phyloP scores from a whole-genome alignment of 2,113 vertebrate genomes.

The Amphiprion ocellaris region DNA sequence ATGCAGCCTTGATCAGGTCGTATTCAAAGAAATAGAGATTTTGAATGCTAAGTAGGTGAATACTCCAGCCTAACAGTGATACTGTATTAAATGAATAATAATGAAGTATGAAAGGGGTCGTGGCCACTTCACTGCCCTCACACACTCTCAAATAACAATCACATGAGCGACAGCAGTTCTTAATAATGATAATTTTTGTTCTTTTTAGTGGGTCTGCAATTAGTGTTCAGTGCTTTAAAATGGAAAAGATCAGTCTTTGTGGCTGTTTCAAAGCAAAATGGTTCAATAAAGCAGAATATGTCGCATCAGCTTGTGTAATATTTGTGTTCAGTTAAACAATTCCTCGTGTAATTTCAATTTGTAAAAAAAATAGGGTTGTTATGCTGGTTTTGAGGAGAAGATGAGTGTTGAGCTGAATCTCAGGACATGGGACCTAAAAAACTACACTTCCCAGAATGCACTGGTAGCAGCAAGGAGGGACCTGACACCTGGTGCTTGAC shows the following conservation, averaged over 20 bases:
- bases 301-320: background rate
- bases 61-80: slow-evolving; percentile 10
- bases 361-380: background rate
- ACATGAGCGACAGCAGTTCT: background rate
- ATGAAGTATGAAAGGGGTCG: slow-evolving; percentile 6
- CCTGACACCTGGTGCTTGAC: no score
- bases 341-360: background rate
- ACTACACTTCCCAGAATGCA: no score
- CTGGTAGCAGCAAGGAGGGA: no score
- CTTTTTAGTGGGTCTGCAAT: fast-evolving
- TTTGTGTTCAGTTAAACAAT: background rate
- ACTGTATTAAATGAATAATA: slow-evolving; percentile 24
- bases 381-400: background rate
- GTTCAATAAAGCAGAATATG: background rate
- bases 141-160: background rate
- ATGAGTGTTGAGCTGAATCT: no score
- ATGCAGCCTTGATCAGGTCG: background rate
- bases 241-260: background rate
- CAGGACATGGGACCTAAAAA: no score
- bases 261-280: background rate
- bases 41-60: slow-evolving; percentile 2
- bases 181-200: background rate
- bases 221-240: background rate
- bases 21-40: background rate
- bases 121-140: slow-evolving; percentile 12